Conservation (phyloP, 1,140 invertebrate species). For the Saccostrea echinata region DNA sequence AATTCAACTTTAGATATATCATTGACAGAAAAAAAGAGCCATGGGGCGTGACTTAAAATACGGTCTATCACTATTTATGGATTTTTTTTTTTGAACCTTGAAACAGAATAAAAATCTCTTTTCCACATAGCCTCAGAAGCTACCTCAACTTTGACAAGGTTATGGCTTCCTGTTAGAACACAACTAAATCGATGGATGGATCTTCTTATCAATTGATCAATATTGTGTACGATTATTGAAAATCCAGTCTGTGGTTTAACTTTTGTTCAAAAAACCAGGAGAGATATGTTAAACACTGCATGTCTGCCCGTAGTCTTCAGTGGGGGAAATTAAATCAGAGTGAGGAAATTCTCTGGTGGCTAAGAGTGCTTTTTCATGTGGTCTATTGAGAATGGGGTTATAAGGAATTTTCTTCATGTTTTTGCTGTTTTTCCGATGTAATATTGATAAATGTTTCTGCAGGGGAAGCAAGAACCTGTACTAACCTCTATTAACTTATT, state of each 20-base stretch:
- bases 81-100: background rate
- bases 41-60: too few relatives aligned
- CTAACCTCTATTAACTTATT: constrained; percentile 3
- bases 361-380: constrained; percentile 31
- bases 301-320: background rate
- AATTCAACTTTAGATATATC: too few relatives aligned
- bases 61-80: too few relatives aligned
- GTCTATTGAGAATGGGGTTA: background rate
- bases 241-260: constrained; percentile 21
- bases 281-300: constrained; percentile 4
- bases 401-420: background rate
- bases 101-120: background rate
- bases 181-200: background rate
- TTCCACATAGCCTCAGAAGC: background rate
- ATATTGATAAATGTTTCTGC: constrained; percentile 28
- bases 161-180: background rate
- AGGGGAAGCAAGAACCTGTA: background rate
- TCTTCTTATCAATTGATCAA: constrained; percentile 28
- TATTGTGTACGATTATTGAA: constrained; percentile 9
- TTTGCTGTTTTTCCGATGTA: background rate
- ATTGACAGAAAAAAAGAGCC: too few relatives aligned
- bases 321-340: constrained; percentile 9
- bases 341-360: background rate
- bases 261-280: background rate
- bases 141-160: background rate